Evolutionary conservation across 2,113 vertebrate genomes (phyloP).

Genomic region (Otolemur garnettii): DNA sequence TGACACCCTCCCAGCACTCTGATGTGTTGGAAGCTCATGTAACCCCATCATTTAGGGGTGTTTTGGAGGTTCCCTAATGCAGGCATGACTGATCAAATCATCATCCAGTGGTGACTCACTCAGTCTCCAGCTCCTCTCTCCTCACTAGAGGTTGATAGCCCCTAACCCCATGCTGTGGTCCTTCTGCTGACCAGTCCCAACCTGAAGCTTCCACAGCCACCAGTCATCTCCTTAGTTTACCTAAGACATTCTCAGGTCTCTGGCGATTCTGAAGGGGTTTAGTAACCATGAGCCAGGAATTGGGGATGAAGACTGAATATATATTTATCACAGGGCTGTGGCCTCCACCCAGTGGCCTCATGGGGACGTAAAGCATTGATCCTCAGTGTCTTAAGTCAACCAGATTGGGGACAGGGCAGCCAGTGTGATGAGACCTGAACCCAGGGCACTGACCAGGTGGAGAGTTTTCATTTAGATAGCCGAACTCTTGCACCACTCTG

Average conservation of each 20-base stretch:
- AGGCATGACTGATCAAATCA: not conserved
- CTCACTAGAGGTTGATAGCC: not conserved
- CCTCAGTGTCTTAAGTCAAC: too few species aligned
- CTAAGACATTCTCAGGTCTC: not conserved
- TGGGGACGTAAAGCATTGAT: accelerated
- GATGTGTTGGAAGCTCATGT: not conserved
- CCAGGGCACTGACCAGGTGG: not conserved
- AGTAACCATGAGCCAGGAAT: not conserved
- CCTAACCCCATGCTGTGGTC: not conserved
- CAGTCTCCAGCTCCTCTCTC: not conserved
- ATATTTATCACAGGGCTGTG: not conserved
- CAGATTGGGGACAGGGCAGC: not conserved
- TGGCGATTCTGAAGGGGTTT: not conserved
- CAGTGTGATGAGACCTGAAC: not conserved
- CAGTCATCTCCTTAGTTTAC: not conserved
- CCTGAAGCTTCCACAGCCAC: not conserved
- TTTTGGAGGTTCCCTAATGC: too few species aligned
- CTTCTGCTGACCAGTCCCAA: not conserved
- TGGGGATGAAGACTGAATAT: not conserved
- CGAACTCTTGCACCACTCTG: not conserved
- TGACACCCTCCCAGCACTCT: not conserved
- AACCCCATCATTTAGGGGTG: not conserved
- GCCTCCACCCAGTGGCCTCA: not conserved
- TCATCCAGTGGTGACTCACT: not conserved
- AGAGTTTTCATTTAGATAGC: not conserved